Conservation (phyloP, 2,113 vertebrate genomes). For the Pungitius pungitius region DNA sequence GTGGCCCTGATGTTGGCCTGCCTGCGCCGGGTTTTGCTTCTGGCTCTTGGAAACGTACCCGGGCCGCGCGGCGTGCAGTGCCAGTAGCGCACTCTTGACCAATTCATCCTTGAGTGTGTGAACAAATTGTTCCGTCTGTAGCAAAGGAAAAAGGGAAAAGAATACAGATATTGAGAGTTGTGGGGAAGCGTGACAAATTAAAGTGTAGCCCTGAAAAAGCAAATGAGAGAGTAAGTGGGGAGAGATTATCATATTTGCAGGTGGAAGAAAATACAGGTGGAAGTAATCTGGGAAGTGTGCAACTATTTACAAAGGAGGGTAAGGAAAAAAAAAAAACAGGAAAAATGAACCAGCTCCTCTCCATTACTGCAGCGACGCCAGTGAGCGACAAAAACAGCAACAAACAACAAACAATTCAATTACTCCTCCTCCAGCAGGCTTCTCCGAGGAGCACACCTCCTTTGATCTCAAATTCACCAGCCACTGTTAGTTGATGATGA, state of each 20-base stretch:
- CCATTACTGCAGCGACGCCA: constrained; percentile 43
- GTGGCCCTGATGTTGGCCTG: constrained; percentile 43
- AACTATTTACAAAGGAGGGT: constrained; percentile 57
- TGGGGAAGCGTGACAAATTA: constrained; percentile 36
- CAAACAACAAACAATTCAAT: constrained; percentile 81
- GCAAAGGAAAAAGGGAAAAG: constrained; percentile 8
- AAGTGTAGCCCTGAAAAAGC: constrained; percentile 39
- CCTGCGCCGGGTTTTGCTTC: constrained; percentile 41
- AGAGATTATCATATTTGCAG: constrained; percentile 19
- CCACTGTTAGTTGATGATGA: constrained; percentile 68
- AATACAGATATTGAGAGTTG: constrained; percentile 27
- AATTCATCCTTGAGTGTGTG: constrained; percentile 95
- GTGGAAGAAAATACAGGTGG: constrained; percentile 35
- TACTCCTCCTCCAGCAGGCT: constrained; percentile 61
- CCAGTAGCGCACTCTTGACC: constrained; percentile 92
- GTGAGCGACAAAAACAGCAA: constrained; percentile 64
- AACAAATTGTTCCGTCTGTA: constrained; percentile 93
- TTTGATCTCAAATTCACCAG: constrained; percentile 72
- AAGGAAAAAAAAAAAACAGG: constrained; percentile 52
- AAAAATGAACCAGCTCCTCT: constrained; percentile 49
- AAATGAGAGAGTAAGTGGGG: constrained; percentile 34
- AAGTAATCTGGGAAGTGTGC: constrained; percentile 20
- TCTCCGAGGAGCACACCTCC: constrained; percentile 48
- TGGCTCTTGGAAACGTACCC: constrained; percentile 85
- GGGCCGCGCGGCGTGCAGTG: constrained; percentile 90